phyloP scores from a whole-genome alignment of 2,888 invertebrate species.

The Electrophaes corylata region DNA sequence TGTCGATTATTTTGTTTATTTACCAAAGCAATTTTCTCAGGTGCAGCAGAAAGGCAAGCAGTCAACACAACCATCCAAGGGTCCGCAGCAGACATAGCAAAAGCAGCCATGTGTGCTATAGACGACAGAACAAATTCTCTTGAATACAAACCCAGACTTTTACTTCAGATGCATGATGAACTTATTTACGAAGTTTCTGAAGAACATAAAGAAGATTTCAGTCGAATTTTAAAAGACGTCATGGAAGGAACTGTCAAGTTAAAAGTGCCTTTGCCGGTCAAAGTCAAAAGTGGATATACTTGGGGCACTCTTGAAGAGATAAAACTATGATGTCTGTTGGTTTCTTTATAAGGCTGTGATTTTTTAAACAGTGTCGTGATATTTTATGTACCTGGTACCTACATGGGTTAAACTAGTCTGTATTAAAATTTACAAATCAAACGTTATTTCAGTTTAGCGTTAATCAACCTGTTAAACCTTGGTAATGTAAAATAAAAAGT shows the following conservation, averaged over 20 bases:
- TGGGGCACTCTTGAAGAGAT: constrained; percentile 87
- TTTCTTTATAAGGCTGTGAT: constrained; percentile 11
- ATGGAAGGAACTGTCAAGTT: constrained; percentile 92
- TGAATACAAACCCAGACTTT: constrained; percentile 84
- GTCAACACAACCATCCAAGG: constrained; percentile 98
- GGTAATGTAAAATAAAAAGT: background rate
- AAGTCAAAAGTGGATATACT: constrained; percentile 90
- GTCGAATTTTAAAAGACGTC: constrained; percentile 86
- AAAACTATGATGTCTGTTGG: constrained; percentile 35
- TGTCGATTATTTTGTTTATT: background rate
- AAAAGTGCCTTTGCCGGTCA: constrained; percentile 93
- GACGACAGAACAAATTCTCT: constrained; percentile 78
- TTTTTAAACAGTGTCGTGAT: constrained; percentile 11
- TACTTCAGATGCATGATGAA: constrained; percentile 98
- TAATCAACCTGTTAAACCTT: constrained; percentile 8
- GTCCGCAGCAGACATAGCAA: constrained; percentile 97
- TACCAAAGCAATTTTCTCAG: constrained; percentile 59
- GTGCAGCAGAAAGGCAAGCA: constrained; percentile 97
- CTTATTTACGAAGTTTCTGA: constrained; percentile 94
- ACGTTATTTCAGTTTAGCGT: constrained; percentile 3
- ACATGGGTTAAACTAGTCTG: background rate
- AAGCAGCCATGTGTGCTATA: constrained; percentile 93
- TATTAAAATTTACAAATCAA: background rate
- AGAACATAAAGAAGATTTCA: constrained; percentile 73
- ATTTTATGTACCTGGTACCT: background rate